phyloP scores from a whole-genome alignment of 2,888 invertebrate species.

The Zhuqinia jingwanae region DNA sequence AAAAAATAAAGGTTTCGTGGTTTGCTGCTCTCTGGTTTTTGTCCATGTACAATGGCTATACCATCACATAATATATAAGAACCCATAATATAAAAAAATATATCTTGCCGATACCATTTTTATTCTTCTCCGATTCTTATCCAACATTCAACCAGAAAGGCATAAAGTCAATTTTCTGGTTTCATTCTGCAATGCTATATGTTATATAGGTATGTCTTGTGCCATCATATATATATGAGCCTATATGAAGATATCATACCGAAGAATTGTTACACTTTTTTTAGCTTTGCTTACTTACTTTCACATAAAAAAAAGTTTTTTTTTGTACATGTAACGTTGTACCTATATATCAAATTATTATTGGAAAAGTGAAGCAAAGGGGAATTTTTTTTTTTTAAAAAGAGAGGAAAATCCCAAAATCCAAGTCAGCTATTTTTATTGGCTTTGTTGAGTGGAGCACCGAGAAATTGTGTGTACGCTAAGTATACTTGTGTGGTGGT shows the following conservation, averaged over 20 bases:
- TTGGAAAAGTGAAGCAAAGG: constrained; percentile 56
- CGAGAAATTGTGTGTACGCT: constrained; percentile 28
- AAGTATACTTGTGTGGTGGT: no score
- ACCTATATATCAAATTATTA: constrained; percentile 64
- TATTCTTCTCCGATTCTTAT: constrained; percentile 71
- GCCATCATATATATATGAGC: no score
- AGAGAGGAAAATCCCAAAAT: constrained; percentile 71
- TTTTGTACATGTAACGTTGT: no score
- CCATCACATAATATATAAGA: constrained; percentile 11
- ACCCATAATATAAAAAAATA: no score
- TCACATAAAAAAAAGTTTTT: no score
- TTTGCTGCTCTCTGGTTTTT: constrained; percentile 11
- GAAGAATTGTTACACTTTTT: constrained; percentile 65
- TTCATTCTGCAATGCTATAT: no score
- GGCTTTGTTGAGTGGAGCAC: constrained; percentile 67
- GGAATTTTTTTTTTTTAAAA: no score
- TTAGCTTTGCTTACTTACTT: constrained; percentile 27
- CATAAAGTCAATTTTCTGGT: constrained; percentile 74
- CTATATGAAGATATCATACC: constrained; percentile 72
- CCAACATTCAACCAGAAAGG: constrained; percentile 73
- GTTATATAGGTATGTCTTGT: no score
- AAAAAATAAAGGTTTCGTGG: constrained; percentile 18
- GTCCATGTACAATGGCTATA: not conserved
- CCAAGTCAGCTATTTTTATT: constrained; percentile 71
- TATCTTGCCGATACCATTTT: no score